phyloP scores from a whole-genome alignment of 2,888 invertebrate genomes.

The Nomada goodeniana region DNA sequence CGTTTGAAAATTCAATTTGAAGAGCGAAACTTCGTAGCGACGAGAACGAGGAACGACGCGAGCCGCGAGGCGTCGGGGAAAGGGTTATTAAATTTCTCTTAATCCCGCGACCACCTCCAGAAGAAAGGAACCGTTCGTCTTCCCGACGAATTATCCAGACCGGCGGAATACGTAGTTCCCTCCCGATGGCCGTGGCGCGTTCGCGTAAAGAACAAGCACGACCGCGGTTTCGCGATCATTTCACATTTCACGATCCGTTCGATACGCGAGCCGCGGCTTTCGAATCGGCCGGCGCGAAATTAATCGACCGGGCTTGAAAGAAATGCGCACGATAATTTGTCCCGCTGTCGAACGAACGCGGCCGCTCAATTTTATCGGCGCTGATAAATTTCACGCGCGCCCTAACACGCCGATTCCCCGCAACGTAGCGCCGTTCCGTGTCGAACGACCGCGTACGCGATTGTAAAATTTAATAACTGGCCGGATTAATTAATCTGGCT shows the following conservation, averaged over 20 bases:
- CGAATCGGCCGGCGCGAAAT: constrained; percentile 32
- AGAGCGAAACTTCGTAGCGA: neutral
- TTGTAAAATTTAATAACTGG: neutral
- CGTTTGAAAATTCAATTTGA: neutral
- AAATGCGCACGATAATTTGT: constrained; percentile 5
- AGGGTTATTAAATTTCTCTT: constrained; percentile 36
- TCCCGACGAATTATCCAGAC: constrained; percentile 43
- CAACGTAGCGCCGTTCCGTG: too few species aligned
- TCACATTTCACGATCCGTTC: constrained; percentile 45
- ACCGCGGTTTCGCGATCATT: too few species aligned
- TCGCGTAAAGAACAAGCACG: constrained; percentile 18
- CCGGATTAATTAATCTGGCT: neutral
- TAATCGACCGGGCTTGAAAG: constrained; percentile 21
- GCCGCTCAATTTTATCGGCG: neutral
- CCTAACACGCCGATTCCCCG: neutral
- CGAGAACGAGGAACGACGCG: neutral
- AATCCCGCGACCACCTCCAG: constrained; percentile 9
- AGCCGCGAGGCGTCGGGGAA: neutral
- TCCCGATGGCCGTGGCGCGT: neutral
- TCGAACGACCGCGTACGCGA: neutral
- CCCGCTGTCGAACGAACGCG: neutral
- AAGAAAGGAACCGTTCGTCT: constrained; percentile 37
- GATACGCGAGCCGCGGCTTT: constrained; percentile 20
- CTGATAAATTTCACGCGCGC: neutral
- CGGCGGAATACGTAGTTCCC: constrained; percentile 27